A percentile compares a stretch with the other conserved stretches of the same genome.
These are phyloP conservation scores for Drosophila melanica DNA, from an alignment of 1,140 invertebrate genomes.

Conservation along the genomic window DNA sequence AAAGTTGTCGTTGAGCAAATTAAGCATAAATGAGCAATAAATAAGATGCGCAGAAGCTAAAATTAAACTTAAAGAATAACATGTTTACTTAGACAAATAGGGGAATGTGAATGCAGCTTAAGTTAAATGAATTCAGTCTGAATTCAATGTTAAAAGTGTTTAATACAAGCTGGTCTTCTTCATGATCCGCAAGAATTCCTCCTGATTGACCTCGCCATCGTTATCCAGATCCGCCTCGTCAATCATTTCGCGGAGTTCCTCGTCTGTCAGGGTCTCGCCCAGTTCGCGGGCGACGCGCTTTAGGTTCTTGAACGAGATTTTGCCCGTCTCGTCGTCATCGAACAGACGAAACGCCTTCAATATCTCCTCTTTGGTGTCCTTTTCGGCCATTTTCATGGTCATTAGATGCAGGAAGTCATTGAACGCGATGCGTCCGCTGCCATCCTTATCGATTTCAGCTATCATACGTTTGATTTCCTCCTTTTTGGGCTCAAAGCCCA, in stretches of 20 bases:
- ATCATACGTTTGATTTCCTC: constrained; percentile 98
- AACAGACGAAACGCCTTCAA: constrained; percentile 98
- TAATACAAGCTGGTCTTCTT: constrained; percentile 98
- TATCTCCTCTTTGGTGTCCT: constrained; percentile 98
- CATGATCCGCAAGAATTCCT: constrained; percentile 98
- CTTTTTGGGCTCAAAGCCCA: constrained; percentile 98
- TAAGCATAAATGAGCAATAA: constrained; percentile 13
- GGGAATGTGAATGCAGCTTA: constrained; percentile 33
- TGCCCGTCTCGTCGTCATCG: constrained; percentile 96
- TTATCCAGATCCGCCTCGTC: constrained; percentile 98
- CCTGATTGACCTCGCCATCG: constrained; percentile 97
- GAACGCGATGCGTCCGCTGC: constrained; percentile 92
- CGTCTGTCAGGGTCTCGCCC: constrained; percentile 97
- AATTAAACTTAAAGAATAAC: constrained; percentile 38
- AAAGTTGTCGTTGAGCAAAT: constrained; percentile 13
- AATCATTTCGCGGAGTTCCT: constrained; percentile 99
- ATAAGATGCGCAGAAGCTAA: constrained; percentile 32
- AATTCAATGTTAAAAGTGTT: constrained; percentile 43
- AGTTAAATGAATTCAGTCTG: constrained; percentile 31
- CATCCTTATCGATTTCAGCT: constrained; percentile 94
- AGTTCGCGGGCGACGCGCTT: constrained; percentile 97
- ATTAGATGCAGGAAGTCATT: constrained; percentile 96
- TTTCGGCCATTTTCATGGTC: constrained; percentile 97
- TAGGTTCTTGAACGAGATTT: constrained; percentile 98
- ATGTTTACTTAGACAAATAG: constrained; percentile 25